Percentiles rank a stretch among this genome's conserved stretches.
phyloP scores from a whole-genome alignment of 2,113 vertebrate genomes.

The Cebidichthys violaceus region DNA sequence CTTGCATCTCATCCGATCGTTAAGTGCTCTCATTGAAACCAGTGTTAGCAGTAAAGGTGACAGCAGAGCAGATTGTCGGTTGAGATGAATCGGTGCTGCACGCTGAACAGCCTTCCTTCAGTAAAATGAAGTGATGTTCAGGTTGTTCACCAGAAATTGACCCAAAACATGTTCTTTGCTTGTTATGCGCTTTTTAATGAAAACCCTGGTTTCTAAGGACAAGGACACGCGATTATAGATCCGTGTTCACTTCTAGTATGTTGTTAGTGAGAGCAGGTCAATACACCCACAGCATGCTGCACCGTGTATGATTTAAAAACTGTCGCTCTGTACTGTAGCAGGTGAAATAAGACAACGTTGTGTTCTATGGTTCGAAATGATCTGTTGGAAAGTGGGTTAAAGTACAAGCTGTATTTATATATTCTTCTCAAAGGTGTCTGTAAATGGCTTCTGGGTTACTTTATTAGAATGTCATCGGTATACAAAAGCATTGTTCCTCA shows the following conservation, averaged over 20 bases:
- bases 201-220: not conserved
- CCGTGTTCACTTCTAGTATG: constrained; percentile 34
- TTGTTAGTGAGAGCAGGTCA: constrained; percentile 59
- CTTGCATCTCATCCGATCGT: not conserved
- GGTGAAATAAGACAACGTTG: constrained; percentile 10
- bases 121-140: not conserved
- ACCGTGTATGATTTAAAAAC: constrained; percentile 51
- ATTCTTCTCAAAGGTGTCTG: constrained; percentile 38
- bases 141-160: not conserved
- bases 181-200: constrained; percentile 16
- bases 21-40: not conserved
- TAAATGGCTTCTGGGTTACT: constrained; percentile 8
- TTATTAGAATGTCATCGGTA: constrained; percentile 23
- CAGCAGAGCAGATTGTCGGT: not conserved
- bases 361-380: constrained; percentile 12
- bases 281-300: constrained; percentile 59
- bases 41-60: not conserved
- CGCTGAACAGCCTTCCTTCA: too few relatives aligned
- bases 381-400: constrained; percentile 19
- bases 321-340: constrained; percentile 2
- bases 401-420: constrained; percentile 5
- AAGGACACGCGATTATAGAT: constrained; percentile 7
- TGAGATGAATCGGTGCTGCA: not conserved
- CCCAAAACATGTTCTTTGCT: not conserved
- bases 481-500: constrained; percentile 28